Base-by-base conservation (phyloP, 2,113 vertebrate genomes). In the Muntiacus reevesi region DNA sequence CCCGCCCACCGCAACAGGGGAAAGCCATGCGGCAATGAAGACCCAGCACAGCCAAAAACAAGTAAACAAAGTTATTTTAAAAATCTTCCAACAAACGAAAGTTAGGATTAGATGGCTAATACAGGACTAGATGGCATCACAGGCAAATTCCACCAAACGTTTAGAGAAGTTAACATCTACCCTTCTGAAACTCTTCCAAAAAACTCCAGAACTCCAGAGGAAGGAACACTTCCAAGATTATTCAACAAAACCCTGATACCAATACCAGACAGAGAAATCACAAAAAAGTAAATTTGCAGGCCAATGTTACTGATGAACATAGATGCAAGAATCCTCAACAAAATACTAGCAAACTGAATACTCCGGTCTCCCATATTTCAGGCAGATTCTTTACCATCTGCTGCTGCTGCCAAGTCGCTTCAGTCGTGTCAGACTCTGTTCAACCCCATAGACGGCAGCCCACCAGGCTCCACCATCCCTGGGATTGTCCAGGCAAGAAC, bases 381-480 rank as follows among this genome's bases (percentile, higher is more conserved):
- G n/a, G n/a, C 9, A 71, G 19, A 71, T 71, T 71, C 67, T 71
- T 71, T 12, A 23, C 67, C 67, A 71, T 40, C 5, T 71, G n/a
- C 33, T 64, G 62, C 33, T 67, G 64, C 64, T 19, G 33, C 33
- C 19, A 67, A 67, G 64, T n/a, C 8, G 7, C 64, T 36, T 67
- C 8, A 67, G 64, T 36, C 0, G 0, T 67, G 33, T 67, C 64
- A 2, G 8, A 67, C 30, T 67, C 62, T 67, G 62, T 67, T 7
- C 0, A 0, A n/a, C 7, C 62, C 15, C 7, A 67, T n/a, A 67
- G 33, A n/a, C 1, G 0, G 33, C 62, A n/a, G 16, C 33, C 62
- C 62, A 67, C 15, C 33, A 64, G 62, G 62, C 62, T 64, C 33
- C 7, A 0, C 62, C 33, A 17, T 9, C 62, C 33, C 16, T 64